Percentiles rank a stretch among this genome's conserved stretches.
Evolutionary conservation across 2,797 vertebrate species (phyloP).

Genomic region (Passerculus sandwichensis): DNA sequence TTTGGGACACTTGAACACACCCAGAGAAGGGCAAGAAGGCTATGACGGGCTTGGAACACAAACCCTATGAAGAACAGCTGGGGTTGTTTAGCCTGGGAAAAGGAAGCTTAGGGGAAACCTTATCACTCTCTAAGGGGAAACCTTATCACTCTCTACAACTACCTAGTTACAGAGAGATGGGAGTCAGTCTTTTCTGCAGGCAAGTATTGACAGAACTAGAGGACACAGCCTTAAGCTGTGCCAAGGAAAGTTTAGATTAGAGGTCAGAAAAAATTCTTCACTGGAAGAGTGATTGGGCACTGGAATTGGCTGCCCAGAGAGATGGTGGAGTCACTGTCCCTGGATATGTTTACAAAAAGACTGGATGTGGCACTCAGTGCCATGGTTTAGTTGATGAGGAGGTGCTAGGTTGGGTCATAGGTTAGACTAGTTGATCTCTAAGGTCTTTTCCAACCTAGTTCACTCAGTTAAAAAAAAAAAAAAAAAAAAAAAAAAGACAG

Average conservation of each 20-base stretch:
- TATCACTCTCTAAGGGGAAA: neutral
- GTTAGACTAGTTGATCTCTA: neutral
- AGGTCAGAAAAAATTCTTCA: neutral
- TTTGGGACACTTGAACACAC: accelerated
- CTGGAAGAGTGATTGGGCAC: neutral
- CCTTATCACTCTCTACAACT: neutral
- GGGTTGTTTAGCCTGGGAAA: neutral
- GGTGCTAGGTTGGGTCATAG: neutral
- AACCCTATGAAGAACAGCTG: neutral
- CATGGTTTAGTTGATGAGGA: neutral
- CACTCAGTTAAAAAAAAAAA: neutral
- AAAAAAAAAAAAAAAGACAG: neutral
- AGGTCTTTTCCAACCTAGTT: neutral
- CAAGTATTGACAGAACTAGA: neutral
- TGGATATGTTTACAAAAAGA: neutral
- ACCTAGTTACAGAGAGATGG: neutral
- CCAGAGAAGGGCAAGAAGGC: neutral
- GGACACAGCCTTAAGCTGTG: no score
- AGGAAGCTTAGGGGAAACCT: neutral
- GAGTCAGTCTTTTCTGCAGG: neutral
- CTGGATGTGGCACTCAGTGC: neutral
- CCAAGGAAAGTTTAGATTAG: no score
- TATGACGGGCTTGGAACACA: neutral
- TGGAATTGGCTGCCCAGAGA: neutral
- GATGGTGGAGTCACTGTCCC: neutral